Evolutionary conservation across 35 echinoderm and acorn worm species (phyloP), one percentile per base, ranked within the genome.

Genomic region (Heliocidaris tuberculata): DNA sequence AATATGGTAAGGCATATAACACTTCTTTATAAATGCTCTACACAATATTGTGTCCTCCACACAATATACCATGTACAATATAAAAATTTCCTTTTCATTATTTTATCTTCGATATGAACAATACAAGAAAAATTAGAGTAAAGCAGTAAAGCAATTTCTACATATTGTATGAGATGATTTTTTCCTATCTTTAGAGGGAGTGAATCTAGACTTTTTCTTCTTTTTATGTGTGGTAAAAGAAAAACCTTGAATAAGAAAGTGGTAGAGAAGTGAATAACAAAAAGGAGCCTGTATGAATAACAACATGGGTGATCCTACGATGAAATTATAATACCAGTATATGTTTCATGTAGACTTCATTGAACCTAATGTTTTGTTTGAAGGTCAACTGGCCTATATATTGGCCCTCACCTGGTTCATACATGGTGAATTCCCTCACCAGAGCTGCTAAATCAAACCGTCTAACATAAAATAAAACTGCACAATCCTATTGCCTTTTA

Each of bases 1-100:
- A 78, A 78, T 78, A 78, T 78, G 21, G 65, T 78, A 78, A 78
- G 65, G 65, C 65, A 78, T 78, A 78, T 71, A 71, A 71, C 61
- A 78, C 65, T 78, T 78, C 17, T 78, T 78, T 27, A 78, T 78
- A 78, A 78, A 78, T 78, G 65, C 65, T 78, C 65, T 78, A 78
- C 65, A 78, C 65, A n/a, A 7, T 78, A 27, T 42, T 42, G 65
- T 78, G 65, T 78, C 65, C 65, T 27, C 7, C 65, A n/a, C 65
- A 78, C 65, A 78, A 78, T 27, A 78, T 78, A 78, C 65, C 65
- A 78, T 78, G 27, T 78, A 78, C 65, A 78, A 78, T 78, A n/a
- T 78, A 78, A 78, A 78, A 78, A n/a, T 27, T 78, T 21, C 27
- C 27, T 24, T 27, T 27, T 78, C 27, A 27, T 27, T 42, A 42